Percentiles rank a stretch among this genome's conserved stretches.
Evolutionary conservation across 1,140 invertebrate genomes (phyloP).

Genomic region (Tetranychus cinnabarinus): DNA sequence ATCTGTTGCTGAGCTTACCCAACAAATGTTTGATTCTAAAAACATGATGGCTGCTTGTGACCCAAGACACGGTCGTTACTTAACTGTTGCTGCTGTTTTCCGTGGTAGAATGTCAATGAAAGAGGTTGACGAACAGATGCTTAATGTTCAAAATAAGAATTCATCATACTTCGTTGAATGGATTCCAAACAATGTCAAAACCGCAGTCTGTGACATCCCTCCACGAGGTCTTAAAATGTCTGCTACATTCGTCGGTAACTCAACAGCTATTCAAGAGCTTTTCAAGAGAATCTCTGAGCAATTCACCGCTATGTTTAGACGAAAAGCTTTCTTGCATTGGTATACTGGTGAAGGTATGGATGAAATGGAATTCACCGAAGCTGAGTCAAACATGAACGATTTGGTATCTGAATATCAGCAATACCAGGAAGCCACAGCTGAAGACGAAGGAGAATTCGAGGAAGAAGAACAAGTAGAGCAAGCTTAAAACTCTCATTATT

Average conservation of each 20-base stretch:
- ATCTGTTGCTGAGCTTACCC: conserved; percentile 64
- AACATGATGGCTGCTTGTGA: conserved; percentile 53
- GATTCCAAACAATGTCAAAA: conserved; percentile 40
- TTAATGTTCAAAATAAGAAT: conserved; percentile 35
- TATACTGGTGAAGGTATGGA: conserved; percentile 47
- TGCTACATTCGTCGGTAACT: conserved; percentile 71
- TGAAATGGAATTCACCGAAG: conserved; percentile 50
- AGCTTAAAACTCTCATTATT: neutral
- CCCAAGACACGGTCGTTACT: conserved; percentile 36
- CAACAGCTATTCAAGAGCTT: conserved; percentile 56
- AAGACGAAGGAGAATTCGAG: conserved; percentile 26
- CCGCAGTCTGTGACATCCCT: conserved; percentile 70
- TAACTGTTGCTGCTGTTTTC: conserved; percentile 40
- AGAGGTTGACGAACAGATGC: conserved; percentile 34
- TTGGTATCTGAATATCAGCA: conserved; percentile 62
- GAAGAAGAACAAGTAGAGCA: conserved; percentile 17
- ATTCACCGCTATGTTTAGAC: conserved; percentile 27
- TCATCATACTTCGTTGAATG: conserved; percentile 40
- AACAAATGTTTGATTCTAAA: conserved; percentile 55
- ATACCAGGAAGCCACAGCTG: conserved; percentile 42
- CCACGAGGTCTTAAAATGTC: conserved; percentile 75
- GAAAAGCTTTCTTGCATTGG: conserved; percentile 20
- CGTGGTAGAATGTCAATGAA: conserved; percentile 29
- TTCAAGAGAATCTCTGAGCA: conserved; percentile 51
- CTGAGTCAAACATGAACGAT: conserved; percentile 31